Percentiles rank a stretch among this genome's conserved stretches.
These are phyloP conservation scores for Microctenopoma steveboyesi DNA, from an alignment of 2,797 vertebrate species.

Conservation along the genomic window DNA sequence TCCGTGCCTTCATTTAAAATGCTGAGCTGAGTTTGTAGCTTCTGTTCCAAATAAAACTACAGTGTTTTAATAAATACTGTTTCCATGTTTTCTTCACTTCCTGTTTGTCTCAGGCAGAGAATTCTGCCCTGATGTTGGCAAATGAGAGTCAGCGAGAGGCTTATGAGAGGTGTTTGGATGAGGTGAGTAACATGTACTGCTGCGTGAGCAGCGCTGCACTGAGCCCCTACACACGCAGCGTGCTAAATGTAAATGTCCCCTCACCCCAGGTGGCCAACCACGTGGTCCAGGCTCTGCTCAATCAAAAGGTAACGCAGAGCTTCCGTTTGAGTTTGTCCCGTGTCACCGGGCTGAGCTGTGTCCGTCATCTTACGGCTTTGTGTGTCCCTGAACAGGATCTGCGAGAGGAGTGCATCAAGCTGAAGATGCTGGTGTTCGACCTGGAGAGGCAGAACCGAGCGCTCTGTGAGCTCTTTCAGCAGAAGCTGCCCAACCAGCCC, in stretches of 20 bases:
- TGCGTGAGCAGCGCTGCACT: background rate
- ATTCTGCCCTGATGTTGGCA: conserved; percentile 91
- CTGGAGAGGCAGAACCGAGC: conserved; percentile 95
- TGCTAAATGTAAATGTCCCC: background rate
- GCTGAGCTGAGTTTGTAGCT: no score
- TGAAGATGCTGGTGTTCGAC: conserved; percentile 96
- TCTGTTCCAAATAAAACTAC: no score
- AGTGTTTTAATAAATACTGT: no score
- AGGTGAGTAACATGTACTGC: conserved; percentile 76
- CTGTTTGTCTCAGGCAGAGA: conserved; percentile 86
- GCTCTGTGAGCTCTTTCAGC: conserved; percentile 93
- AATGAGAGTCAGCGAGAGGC: conserved; percentile 97
- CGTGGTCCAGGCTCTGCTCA: conserved; percentile 92
- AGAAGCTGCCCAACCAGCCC: conserved; percentile 91
- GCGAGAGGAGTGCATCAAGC: conserved; percentile 96
- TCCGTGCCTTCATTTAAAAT: no score
- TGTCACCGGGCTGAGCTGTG: background rate
- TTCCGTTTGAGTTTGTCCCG: background rate
- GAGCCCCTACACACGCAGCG: fast-evolving
- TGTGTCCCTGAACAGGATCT: conserved; percentile 85
- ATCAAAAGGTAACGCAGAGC: conserved; percentile 86
- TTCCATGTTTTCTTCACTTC: background rate
- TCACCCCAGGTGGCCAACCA: conserved; percentile 90
- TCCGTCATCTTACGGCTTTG: background rate
- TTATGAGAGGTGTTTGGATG: conserved; percentile 92